Conservation (phyloP, 2,888 invertebrate species). For the Sinhomidia bicolor region DNA sequence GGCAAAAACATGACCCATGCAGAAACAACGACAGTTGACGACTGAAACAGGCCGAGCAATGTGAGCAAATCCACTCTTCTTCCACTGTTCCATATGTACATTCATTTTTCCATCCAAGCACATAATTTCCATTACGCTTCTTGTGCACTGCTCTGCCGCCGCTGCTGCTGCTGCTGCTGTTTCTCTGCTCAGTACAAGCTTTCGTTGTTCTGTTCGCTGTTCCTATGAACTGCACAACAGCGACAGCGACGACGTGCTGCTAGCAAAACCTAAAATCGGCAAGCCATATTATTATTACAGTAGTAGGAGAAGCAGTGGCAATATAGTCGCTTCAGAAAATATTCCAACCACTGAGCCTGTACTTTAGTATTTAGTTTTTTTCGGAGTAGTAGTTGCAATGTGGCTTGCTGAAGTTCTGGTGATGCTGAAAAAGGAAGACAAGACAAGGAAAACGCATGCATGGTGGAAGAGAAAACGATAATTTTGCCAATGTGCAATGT, state of each 20-base stretch:
- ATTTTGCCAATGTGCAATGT: constrained; percentile 15
- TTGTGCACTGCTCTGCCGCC: background rate
- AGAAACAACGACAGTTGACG: constrained; percentile 69
- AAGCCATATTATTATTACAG: background rate
- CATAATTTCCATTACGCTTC: constrained; percentile 7
- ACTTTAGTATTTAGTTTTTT: background rate
- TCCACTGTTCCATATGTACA: constrained; percentile 44
- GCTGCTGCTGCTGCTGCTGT: background rate
- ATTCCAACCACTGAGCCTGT: constrained; percentile 25
- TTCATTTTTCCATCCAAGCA: constrained; percentile 15
- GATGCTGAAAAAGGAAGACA: background rate
- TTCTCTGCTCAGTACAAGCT: background rate
- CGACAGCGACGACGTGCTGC: constrained; percentile 10
- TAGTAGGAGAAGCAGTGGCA: no score
- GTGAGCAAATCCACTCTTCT: constrained; percentile 52
- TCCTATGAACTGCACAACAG: background rate
- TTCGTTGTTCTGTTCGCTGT: background rate
- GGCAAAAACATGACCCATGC: constrained; percentile 66
- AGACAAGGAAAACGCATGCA: constrained; percentile 15
- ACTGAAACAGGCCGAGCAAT: constrained; percentile 57
- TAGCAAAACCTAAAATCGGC: background rate
- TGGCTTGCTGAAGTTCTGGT: background rate
- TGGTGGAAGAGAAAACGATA: background rate
- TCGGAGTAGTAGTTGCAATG: background rate
- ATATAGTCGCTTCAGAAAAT: no score